Base-by-base conservation (phyloP, 2,797 vertebrate genomes). In the Liparis tanakae region DNA sequence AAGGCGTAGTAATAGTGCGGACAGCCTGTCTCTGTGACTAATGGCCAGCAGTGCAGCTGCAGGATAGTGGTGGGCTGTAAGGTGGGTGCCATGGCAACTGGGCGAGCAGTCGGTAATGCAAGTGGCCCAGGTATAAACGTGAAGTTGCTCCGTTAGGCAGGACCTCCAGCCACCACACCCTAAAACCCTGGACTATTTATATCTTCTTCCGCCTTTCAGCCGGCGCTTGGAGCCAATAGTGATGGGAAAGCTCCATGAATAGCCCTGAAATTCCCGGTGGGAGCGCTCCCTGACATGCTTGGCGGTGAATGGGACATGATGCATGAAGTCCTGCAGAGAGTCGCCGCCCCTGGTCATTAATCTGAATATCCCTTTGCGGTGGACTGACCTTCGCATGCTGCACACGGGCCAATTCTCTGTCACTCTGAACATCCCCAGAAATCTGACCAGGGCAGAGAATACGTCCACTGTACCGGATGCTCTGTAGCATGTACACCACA, bases 1-100 rank as follows among this genome's bases (percentile, higher is more conserved):
- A 63, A 74, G 80, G 64, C 67, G 36, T 72, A 79, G 79, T 70
- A 82, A 84, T 78, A 70, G 83, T 66, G 81, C 46, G 74, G 79
- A 75, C 44, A 46, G 88, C 76, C 82, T 88, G 86, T 87, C 81
- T 89, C 65, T 68, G 79, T 92, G 91, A 92, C 90, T 93, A 92
- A 93, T 91, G 90, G 86, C 88, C 74, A 58, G 72, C 57, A 67
- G 79, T 50, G 76, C 73, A 87, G 85, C 88, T 86, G 85, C 85
- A 82, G 82, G 83, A 86, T 79, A 59, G 82, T 39, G 54, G 70
- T 56, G 80, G 80, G 74, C 80, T 80, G 70, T 64, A 36, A 9
- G 80, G 79, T 77, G 85, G 91, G 74, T 84, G 78, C 90, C 86
- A 92, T 92, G 87, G 91, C 82, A 93, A 92, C 90, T 71, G 6